Percentiles rank a stretch among this genome's conserved stretches.
phyloP scores from a whole-genome alignment of 2,113 vertebrate genomes.

The Oceanites oceanicus region DNA sequence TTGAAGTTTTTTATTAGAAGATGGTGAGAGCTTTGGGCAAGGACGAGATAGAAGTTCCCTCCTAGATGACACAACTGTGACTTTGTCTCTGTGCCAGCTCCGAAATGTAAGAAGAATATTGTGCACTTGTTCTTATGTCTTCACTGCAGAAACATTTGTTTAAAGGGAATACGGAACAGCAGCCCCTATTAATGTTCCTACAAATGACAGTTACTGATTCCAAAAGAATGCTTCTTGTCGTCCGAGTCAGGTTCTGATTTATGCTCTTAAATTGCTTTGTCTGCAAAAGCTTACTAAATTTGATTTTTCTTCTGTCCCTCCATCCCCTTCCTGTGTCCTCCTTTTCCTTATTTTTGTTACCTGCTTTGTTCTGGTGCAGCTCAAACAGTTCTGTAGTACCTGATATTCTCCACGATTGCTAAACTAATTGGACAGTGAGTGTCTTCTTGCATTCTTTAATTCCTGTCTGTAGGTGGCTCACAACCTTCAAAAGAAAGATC shows the following conservation, averaged over 20 bases:
- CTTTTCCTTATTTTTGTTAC: neutral
- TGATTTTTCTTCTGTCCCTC: neutral
- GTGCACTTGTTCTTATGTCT: neutral
- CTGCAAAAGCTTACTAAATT: neutral
- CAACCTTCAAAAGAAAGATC: neutral
- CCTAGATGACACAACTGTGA: conserved; percentile 94
- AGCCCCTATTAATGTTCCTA: neutral
- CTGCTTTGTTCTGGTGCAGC: neutral
- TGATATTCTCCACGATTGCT: neutral
- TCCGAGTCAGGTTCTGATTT: neutral
- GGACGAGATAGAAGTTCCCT: conserved; percentile 92
- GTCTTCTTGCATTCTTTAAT: neutral
- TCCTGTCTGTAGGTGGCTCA: neutral
- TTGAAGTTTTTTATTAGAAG: conserved; percentile 91
- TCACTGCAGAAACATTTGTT: neutral
- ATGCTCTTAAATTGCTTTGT: neutral
- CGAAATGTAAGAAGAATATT: conserved; percentile 81
- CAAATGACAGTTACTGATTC: neutral
- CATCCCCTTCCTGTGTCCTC: neutral
- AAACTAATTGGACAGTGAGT: neutral
- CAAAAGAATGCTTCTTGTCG: fast-evolving
- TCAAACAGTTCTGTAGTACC: neutral
- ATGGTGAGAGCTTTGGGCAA: conserved; percentile 95
- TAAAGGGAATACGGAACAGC: neutral
- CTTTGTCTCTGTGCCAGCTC: conserved; percentile 90